Base-by-base conservation (phyloP, 64 coral and sea anemone species). In the Dendronephthya gigantea region DNA sequence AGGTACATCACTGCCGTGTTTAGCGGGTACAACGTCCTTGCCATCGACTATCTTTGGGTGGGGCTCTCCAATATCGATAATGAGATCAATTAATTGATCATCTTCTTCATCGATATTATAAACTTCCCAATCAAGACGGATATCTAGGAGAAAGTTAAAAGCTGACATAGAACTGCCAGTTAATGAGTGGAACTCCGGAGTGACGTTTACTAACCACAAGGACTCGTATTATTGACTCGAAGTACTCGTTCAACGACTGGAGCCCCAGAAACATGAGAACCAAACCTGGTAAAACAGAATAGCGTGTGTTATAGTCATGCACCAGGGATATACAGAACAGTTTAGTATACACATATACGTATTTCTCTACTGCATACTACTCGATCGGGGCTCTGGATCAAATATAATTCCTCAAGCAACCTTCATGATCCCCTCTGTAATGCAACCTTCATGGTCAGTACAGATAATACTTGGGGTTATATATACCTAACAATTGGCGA, bases 141-240 rank as follows among this genome's bases (percentile, higher is more conserved):
- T 97, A 39, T 97, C 94, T 97, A 28, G 52, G 11, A 7, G 49
- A 51, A 43, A 85, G 40, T 3, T 35, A 81, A 90, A 28, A 28
- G 17, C 4, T 16, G 40, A 39, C 8, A 70, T 43, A 40, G 11
- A 86, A 38, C 45, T 45, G 11, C 4, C 41, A 45, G 41, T n/a
- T n/a, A n/a, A n/a, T n/a, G n/a, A n/a, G n/a, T n/a, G n/a, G n/a
- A n/a, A n/a, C n/a, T n/a, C n/a, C n/a, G n/a, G n/a, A n/a, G n/a
- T n/a, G n/a, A n/a, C n/a, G n/a, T 69, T 35, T 33, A 51, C 86
- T 83, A 84, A 98, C 95, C 92, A 88, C 75, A 92, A 13, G 95
- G 92, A 82, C 95, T 93, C 13, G 87, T 93, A 76, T 98, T 98
- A 82, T 98, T 98, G 8, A 98, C 86, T n/a, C 95, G 88, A 6